phyloP scores from a whole-genome alignment of 2,797 vertebrate species.

The Tiaroga cobitis region DNA sequence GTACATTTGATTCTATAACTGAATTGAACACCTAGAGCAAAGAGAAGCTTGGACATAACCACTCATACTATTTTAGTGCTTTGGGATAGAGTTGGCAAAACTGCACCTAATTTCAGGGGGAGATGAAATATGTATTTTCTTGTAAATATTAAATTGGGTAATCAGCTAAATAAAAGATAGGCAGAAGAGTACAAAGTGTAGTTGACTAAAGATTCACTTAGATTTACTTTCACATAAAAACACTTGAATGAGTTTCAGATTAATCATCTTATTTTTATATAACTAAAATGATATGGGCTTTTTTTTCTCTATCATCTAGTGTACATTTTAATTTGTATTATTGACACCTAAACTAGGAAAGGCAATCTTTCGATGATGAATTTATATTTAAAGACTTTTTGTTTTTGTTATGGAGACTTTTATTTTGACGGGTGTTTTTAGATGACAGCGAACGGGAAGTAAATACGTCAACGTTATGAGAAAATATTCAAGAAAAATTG shows the following conservation, averaged over 20 bases:
- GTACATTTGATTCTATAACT: neutral
- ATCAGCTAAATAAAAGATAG: neutral
- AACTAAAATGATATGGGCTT: neutral
- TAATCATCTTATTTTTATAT: too few relatives aligned
- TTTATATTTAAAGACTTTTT: neutral
- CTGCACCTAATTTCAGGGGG: neutral
- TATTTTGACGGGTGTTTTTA: constrained; percentile 27
- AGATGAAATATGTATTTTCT: neutral
- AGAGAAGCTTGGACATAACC: neutral
- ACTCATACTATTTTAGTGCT: too few relatives aligned
- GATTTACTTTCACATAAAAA: too few relatives aligned
- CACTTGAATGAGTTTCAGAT: neutral
- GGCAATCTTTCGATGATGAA: neutral
- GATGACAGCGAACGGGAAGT: constrained; percentile 7
- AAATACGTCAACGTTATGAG: neutral
- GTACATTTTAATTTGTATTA: neutral
- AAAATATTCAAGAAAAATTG: neutral
- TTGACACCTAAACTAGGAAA: neutral
- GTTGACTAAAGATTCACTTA: neutral
- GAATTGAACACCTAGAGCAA: neutral
- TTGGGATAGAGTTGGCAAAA: neutral
- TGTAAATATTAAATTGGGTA: neutral
- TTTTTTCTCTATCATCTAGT: neutral
- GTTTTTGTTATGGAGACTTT: neutral
- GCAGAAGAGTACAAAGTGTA: neutral